phyloP scores from a whole-genome alignment of 2,113 vertebrate genomes.

The Etia nguti region DNA sequence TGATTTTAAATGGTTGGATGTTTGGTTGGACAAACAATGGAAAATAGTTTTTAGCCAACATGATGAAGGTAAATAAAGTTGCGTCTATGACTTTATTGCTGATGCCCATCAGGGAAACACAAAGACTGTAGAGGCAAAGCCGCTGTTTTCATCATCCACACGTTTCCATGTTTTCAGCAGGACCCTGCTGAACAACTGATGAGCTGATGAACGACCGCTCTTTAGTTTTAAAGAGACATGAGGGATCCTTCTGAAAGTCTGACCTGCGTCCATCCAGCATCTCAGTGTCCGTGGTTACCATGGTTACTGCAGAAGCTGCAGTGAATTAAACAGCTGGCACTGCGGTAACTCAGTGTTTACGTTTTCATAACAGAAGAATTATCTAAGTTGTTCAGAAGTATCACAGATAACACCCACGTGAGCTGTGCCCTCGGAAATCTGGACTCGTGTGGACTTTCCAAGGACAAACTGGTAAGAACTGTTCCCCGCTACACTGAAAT shows the following conservation, averaged over 20 bases:
- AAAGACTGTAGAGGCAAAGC: rapidly evolving
- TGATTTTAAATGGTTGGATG: background rate
- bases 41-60: background rate
- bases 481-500: rapidly evolving
- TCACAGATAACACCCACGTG: background rate
- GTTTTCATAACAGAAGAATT: rapidly evolving
- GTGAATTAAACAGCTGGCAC: background rate
- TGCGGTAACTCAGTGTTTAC: background rate
- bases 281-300: background rate
- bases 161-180: background rate
- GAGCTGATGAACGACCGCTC: too few relatives aligned
- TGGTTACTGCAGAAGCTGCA: background rate
- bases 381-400: background rate
- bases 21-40: background rate
- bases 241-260: rapidly evolving
- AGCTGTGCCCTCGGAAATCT: background rate
- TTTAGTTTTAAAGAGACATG: background rate
- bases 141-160: background rate
- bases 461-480: background rate
- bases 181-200: too few relatives aligned
- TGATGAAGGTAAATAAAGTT: background rate
- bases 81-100: background rate
- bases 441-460: background rate
- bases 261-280: background rate
- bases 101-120: background rate